Base-by-base conservation (phyloP, 2,797 vertebrate genomes). In the Eutrigla gurnardus region DNA sequence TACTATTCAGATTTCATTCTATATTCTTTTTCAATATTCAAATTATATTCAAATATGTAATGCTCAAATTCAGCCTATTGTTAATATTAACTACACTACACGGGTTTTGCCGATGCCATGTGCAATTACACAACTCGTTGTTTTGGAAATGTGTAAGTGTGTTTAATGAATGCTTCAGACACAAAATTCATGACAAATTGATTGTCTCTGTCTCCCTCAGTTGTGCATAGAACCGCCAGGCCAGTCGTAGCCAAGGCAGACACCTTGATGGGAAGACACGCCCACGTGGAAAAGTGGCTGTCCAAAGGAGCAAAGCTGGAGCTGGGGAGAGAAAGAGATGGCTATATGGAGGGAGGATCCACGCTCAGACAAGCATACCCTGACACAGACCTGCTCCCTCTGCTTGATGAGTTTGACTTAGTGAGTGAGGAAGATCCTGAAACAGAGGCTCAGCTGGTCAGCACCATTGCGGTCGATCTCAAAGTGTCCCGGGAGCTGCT, bases 401-500 rank as follows among this genome's bases (percentile, higher is more conserved):
- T 57, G 7, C 61, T 43, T n/a, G 15, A 3, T 14, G 49, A 62
- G 17, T 35, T 18, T 33, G 62, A 62, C 37, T 58, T 46, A 25
- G 15, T 3, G 3, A 58, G 25, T 53, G 40, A 81, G 12, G 58
- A 64, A 15, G 52, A 68, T 5, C 17, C 40, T 17, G 50, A 78
- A 2, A 8, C 18, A 42, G 47, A 60, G 15, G 70, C 85, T 46
- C 43, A 66, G 50, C 65, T 85, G 70, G 75, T 89, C 40, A 79
- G 82, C 61, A 82, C 82, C 55, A 86, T 83, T 17, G 63, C 70
- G 9, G 84, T 92, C 4, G 89, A 93, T 71, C 83, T 90, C 36
- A 92, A 91, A 72, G 90, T 91, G 53, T 90, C 79, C 32, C 69
- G 65, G 65, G 85, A 87, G 49, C 74, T 93, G 52, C 46, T 89